These are phyloP conservation scores for Tokudaia tokunoshimensis DNA, from an alignment of 2,797 vertebrate species.

Conservation along the genomic window DNA sequence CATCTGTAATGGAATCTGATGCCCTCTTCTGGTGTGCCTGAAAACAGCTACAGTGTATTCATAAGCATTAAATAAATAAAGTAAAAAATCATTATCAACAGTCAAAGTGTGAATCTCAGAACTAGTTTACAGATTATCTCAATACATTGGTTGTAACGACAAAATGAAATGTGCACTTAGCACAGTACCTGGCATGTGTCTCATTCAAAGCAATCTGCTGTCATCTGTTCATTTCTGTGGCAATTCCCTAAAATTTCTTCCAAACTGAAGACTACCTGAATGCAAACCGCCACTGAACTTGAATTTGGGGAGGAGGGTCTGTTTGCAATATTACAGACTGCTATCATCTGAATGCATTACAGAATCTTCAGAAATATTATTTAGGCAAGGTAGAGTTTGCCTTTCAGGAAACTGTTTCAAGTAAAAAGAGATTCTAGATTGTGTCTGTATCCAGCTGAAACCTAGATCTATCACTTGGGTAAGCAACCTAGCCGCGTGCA, in stretches of 20 bases:
- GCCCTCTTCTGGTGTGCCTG: too few species aligned
- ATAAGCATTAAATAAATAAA: too few species aligned
- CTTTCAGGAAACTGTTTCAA: slow-evolving; percentile 4
- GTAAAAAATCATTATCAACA: neutral
- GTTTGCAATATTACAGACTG: neutral
- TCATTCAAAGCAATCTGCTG: neutral
- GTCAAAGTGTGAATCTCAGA: neutral
- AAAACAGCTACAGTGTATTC: too few species aligned
- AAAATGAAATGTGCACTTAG: neutral
- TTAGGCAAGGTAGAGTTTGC: neutral
- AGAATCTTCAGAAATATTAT: slow-evolving; percentile 18
- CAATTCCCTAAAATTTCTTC: slow-evolving; percentile 15
- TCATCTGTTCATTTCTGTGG: neutral
- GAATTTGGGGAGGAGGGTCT: slow-evolving; percentile 9
- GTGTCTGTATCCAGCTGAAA: neutral
- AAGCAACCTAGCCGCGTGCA: neutral
- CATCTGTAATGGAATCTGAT: too few species aligned
- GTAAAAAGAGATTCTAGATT: neutral
- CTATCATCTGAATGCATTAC: slow-evolving; percentile 17
- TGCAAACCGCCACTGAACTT: neutral
- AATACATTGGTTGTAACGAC: neutral
- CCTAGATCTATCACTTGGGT: neutral
- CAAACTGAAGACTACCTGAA: neutral
- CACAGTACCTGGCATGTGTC: neutral
- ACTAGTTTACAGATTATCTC: neutral